phyloP scores from a whole-genome alignment of 1,140 invertebrate genomes.

The Bradynema listronoti region DNA sequence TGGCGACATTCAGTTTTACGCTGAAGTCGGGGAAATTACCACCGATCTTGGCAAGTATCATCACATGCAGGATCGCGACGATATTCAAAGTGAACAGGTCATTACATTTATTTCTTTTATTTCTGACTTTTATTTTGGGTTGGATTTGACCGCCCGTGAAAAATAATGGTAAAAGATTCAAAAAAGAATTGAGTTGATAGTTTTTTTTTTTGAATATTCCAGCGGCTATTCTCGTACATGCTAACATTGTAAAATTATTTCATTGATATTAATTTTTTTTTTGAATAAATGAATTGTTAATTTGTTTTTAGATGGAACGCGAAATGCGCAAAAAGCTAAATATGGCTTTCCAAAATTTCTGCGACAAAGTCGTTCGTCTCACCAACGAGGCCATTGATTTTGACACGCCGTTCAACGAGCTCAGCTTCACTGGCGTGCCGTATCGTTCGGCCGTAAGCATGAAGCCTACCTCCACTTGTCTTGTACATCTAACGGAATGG shows the following conservation, averaged over 20 bases:
- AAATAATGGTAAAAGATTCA: no score
- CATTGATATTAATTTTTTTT: neutral
- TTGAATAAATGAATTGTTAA: neutral
- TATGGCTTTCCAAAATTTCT: slow-evolving; percentile 93
- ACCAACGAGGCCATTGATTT: slow-evolving; percentile 96
- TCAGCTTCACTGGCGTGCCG: slow-evolving; percentile 95
- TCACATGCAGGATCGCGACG: slow-evolving; percentile 98
- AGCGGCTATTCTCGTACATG: no score
- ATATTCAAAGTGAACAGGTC: slow-evolving; percentile 88
- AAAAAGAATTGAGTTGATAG: no score
- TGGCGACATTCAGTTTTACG: slow-evolving; percentile 97
- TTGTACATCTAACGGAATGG: slow-evolving; percentile 97
- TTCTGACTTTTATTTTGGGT: no score
- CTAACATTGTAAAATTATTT: neutral
- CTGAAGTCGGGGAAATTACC: slow-evolving; percentile 98
- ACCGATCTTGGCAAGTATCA: slow-evolving; percentile 98
- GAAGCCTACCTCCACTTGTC: slow-evolving; percentile 89
- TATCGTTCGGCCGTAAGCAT: slow-evolving; percentile 88
- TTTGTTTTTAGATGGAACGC: slow-evolving; percentile 69
- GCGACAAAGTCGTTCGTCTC: slow-evolving; percentile 89
- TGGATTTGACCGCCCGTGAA: no score
- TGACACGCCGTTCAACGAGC: slow-evolving; percentile 91
- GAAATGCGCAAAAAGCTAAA: slow-evolving; percentile 92
- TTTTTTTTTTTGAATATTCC: no score
- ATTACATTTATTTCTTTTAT: no score